Evolutionary conservation across 2,113 vertebrate genomes (phyloP).

Genomic region (Romanogobio albipinnatus): DNA sequence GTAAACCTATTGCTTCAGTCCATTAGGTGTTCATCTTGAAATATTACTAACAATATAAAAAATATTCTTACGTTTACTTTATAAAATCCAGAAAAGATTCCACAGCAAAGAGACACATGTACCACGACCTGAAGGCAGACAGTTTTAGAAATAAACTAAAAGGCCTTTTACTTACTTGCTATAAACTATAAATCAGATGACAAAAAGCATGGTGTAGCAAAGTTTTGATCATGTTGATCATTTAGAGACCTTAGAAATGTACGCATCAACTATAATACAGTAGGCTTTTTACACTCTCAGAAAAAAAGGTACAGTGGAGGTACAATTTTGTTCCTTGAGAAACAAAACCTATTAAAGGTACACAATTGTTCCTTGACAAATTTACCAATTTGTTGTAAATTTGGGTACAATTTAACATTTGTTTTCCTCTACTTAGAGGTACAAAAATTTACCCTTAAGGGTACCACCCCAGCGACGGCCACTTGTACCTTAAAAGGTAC

Average conservation of each 20-base stretch:
- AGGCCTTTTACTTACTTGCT: background rate
- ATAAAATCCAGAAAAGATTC: background rate
- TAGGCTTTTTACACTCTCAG: background rate
- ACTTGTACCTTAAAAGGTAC: too few species aligned
- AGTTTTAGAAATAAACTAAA: background rate
- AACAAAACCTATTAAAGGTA: too few species aligned
- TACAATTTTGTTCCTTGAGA: too few species aligned
- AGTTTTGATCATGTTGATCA: background rate
- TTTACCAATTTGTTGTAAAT: too few species aligned
- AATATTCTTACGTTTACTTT: background rate
- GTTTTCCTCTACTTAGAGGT: too few species aligned
- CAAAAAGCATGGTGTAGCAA: background rate
- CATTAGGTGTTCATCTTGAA: background rate
- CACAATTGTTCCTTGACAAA: too few species aligned
- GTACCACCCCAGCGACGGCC: too few species aligned
- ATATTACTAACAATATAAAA: background rate
- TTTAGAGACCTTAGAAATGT: background rate
- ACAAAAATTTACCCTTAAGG: too few species aligned
- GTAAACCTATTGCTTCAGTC: background rate
- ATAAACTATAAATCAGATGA: background rate
- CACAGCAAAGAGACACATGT: background rate
- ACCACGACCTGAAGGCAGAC: background rate
- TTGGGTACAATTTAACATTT: too few species aligned
- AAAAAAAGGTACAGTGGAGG: too few species aligned
- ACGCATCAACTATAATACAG: background rate